A percentile compares a stretch with the other conserved stretches of the same genome.
phyloP scores from a whole-genome alignment of 2,888 invertebrate species.

The Limnephilus lunatus region DNA sequence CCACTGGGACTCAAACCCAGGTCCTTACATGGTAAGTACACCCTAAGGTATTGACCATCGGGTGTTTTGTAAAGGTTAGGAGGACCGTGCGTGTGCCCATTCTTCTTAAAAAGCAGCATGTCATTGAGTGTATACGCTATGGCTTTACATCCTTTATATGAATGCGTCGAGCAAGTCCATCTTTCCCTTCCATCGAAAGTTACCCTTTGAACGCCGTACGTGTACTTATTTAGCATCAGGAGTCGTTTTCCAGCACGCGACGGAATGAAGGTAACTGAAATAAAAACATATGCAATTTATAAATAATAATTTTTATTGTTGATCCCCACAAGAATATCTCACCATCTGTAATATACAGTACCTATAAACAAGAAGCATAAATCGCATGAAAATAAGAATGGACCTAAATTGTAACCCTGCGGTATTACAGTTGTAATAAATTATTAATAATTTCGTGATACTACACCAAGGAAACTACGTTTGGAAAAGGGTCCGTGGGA shows the following conservation, averaged over 20 bases:
- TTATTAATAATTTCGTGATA: too few species aligned
- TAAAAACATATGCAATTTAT: not conserved
- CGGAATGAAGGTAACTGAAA: slow-evolving; percentile 14
- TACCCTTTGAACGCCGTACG: not conserved
- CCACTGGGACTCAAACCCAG: too few species aligned
- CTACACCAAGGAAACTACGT: too few species aligned
- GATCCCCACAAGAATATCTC: not conserved
- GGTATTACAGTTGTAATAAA: too few species aligned
- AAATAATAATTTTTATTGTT: not conserved
- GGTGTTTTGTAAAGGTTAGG: not conserved
- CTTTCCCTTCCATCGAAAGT: slow-evolving; percentile 66
- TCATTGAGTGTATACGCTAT: not conserved
- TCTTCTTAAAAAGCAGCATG: not conserved
- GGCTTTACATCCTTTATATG: slow-evolving; percentile 35
- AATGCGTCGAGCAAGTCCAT: slow-evolving; percentile 71
- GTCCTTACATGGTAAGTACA: too few species aligned
- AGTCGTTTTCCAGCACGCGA: not conserved
- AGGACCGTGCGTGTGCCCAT: not conserved
- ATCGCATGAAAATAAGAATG: not conserved
- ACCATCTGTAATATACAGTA: not conserved
- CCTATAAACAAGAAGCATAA: not conserved
- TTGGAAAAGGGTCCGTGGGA: not conserved
- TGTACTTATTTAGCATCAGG: slow-evolving; percentile 32
- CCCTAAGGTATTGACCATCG: not conserved
- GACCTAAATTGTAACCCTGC: not conserved